These are phyloP conservation scores for Synanceia verrucosa DNA, from an alignment of 2,797 vertebrate species.

Conservation along the genomic window DNA sequence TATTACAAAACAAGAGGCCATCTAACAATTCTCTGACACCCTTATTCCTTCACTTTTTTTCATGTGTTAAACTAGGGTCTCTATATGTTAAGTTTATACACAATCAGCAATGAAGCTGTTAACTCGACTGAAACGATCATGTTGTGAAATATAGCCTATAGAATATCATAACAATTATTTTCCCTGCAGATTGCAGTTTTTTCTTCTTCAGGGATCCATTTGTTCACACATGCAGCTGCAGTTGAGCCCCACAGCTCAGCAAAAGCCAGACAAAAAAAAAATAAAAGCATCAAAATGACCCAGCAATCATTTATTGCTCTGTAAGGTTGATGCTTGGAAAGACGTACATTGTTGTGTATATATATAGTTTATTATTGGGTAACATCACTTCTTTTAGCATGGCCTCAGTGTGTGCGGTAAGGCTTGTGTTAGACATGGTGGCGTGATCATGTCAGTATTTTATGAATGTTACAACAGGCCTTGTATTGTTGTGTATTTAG, in stretches of 20 bases:
- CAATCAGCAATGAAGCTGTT: slow-evolving; percentile 57
- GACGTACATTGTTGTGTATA: slow-evolving; percentile 41
- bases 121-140: slow-evolving; percentile 55
- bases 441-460: slow-evolving; percentile 66
- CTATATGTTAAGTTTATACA: slow-evolving; percentile 46
- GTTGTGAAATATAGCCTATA: slow-evolving; percentile 36
- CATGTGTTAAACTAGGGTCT: slow-evolving; percentile 50
- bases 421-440: slow-evolving; percentile 56
- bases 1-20: slow-evolving; percentile 97
- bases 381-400: slow-evolving; percentile 43
- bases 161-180: slow-evolving; percentile 32
- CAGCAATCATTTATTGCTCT: slow-evolving; percentile 34
- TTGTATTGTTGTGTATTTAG: slow-evolving; percentile 66
- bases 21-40: slow-evolving; percentile 78
- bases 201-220: slow-evolving; percentile 53
- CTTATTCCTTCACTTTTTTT: slow-evolving; percentile 35
- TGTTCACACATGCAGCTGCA: slow-evolving; percentile 47
- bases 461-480: slow-evolving; percentile 83
- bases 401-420: slow-evolving; percentile 45
- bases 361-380: slow-evolving; percentile 47
- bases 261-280: slow-evolving; percentile 32
- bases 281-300: slow-evolving; percentile 8
- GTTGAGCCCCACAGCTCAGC: slow-evolving; percentile 29
- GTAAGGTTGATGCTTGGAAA: slow-evolving; percentile 16
- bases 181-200: slow-evolving; percentile 35